Conservation (phyloP, 2,888 invertebrate species). For the Drosophila phalerata region DNA sequence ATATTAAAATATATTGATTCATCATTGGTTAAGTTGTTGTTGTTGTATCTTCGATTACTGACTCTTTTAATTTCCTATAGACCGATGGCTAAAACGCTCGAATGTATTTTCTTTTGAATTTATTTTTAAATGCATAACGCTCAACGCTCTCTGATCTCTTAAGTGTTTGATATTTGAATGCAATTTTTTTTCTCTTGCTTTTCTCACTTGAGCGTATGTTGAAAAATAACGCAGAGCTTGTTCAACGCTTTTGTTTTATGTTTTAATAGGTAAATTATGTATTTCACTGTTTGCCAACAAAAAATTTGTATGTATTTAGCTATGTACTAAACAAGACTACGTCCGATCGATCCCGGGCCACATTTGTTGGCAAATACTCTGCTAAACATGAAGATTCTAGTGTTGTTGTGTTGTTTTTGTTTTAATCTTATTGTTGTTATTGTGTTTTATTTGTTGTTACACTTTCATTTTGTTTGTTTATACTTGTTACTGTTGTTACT, state of each 20-base stretch:
- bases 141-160: conserved; percentile 4
- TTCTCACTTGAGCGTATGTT: conserved; percentile 22
- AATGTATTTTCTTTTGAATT: conserved; percentile 21
- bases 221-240: conserved; percentile 52
- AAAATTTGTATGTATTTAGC: conserved; percentile 46
- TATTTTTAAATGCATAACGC: conserved; percentile 58
- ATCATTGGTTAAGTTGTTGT: no score
- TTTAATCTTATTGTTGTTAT: conserved; percentile 14
- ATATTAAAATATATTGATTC: no score
- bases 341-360: conserved; percentile 39
- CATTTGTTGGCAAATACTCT: conserved; percentile 33
- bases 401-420: conserved; percentile 37
- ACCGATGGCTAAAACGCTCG: conserved; percentile 15
- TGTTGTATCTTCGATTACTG: neutral
- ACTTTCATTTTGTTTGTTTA: conserved; percentile 65
- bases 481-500: conserved; percentile 39
- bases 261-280: conserved; percentile 75
- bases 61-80: neutral
- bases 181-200: neutral
- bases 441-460: conserved; percentile 62
- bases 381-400: conserved; percentile 72
- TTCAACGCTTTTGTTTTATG: conserved; percentile 29
- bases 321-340: conserved; percentile 64
- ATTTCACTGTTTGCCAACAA: conserved; percentile 78
- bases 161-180: neutral